A percentile compares a stretch with the other conserved stretches of the same genome.
These are phyloP conservation scores for Chloroceryle aenea DNA, from an alignment of 2,113 vertebrate genomes.

Conservation along the genomic window DNA sequence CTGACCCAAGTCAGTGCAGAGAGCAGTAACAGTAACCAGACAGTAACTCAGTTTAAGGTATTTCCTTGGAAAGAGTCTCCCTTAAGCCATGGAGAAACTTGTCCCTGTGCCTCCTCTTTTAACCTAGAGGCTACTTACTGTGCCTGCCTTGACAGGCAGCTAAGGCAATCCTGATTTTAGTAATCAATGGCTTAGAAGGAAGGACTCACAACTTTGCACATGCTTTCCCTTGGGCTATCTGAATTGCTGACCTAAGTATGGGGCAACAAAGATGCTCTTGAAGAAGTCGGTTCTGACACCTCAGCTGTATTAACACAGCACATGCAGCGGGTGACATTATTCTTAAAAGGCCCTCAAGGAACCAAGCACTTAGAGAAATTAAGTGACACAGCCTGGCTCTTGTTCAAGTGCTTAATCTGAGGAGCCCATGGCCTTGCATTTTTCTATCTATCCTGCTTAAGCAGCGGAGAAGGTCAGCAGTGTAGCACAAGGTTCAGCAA, in stretches of 20 bases:
- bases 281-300: neutral
- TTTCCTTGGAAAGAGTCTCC: neutral
- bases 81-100: neutral
- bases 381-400: neutral
- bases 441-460: neutral
- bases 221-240: neutral
- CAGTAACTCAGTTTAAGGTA: neutral
- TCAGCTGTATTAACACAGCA: neutral
- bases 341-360: slow-evolving; percentile 1
- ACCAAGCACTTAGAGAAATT: slow-evolving; percentile 43
- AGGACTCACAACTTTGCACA: neutral
- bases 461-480: neutral
- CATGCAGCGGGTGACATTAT: neutral
- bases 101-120: accelerated
- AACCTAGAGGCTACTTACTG: neutral
- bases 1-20: neutral
- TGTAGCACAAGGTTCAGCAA: neutral
- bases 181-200: neutral
- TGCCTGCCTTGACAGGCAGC: accelerated
- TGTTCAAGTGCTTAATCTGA: slow-evolving; percentile 11
- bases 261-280: neutral
- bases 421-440: neutral
- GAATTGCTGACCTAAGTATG: neutral
- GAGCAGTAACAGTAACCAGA: neutral
- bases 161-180: neutral